Base-by-base conservation (phyloP, 2,113 vertebrate species). In the Chionodraco myersi region DNA sequence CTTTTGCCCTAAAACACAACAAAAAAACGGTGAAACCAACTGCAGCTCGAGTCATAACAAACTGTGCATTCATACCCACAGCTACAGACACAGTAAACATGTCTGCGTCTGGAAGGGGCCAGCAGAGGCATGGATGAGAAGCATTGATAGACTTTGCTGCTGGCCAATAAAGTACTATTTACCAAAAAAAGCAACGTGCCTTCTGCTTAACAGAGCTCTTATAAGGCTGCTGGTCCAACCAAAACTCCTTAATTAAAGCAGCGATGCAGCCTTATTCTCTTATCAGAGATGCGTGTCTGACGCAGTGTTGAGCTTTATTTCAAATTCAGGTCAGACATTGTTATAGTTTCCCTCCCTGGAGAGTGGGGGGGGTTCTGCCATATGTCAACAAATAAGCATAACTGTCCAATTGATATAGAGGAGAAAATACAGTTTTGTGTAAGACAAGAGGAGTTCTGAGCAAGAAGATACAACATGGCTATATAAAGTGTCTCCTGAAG, bases 301-400 rank as follows among this genome's bases (percentile, higher is more conserved):
- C 75, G 57, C 83, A 62, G 72, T 79, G 76, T 70, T 26, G 59
- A 78, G 84, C 87, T 85, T 86, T 80, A 84, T 84, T 53, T 79
- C 6, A 89, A 85, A 93, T 86, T 82, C 85, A 93, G 90, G 88
- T 93, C 92, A 93, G 67, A 91, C 85, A 86, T 92, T 92, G 91
- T 91, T 89, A 74, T 62, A 69, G 83, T 76, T 78, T 16, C 60
- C 80, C 72, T 89, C 86, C 70, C 74, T 47, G 41, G 54, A 78
- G 68, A 79, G 26, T 60, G 79, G 85, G 67, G 86, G 85, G 89
- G 91, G 85, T 75, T 57, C 79, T 74, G 68, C 90, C 93, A 93
- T 93, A 92, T 92, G 91, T 91, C 88, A 88, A 75, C 81, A 85
- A 66, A 82, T 81, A 75, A 47, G 63, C 48, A 49, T 8, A 77